Evolutionary conservation across 2,797 vertebrate genomes (phyloP), one percentile per base, ranked within the genome.

Genomic region (Merluccius polli): DNA sequence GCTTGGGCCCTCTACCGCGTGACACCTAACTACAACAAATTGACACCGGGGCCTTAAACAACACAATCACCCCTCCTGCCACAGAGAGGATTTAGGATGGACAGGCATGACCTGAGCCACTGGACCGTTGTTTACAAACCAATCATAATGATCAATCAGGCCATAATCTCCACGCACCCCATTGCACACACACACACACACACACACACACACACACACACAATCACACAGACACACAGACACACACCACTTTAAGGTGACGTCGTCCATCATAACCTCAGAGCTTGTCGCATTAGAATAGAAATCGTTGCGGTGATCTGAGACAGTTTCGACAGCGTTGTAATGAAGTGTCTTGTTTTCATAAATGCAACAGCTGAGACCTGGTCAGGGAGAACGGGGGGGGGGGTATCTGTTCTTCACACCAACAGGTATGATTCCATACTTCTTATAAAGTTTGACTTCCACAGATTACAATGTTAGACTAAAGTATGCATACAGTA

Each of bases 321-420:
- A 11, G 83, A 85, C 89, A 85, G 83, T 32, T 65, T 81, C 48
- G 80, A 81, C 84, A 71, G 24, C 78, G 82, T 83, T 70, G 85
- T 89, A 86, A 93, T 92, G 73, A 82, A 90, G 87, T 90, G 84
- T 82, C 86, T 88, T 91, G 89, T 91, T 91, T 90, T 88, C 86
- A 87, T 87, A 89, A 87, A 89, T n/a, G 75, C 87, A 91, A 86
- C 92, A 93, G 89, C 92, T 92, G 91, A 79, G 89, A 78, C 89
- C 87, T 82, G 75, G 71, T 27, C 35, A 75, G 79, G 70, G 21
- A 32, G 29, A 33, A 33, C 18, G 29, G 24, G 27, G 41, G 30
- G 12, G n/a, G 9, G 16, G 41, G 33, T 41, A 9, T 59, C 52
- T 27, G 24, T 65, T 65, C n/a, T 65, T 27, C n/a, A 48, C 13